A percentile compares a stretch with the other conserved stretches of the same genome.
Evolutionary conservation across 2,113 vertebrate species (phyloP).

Genomic region (Dendrocopos noguchii): DNA sequence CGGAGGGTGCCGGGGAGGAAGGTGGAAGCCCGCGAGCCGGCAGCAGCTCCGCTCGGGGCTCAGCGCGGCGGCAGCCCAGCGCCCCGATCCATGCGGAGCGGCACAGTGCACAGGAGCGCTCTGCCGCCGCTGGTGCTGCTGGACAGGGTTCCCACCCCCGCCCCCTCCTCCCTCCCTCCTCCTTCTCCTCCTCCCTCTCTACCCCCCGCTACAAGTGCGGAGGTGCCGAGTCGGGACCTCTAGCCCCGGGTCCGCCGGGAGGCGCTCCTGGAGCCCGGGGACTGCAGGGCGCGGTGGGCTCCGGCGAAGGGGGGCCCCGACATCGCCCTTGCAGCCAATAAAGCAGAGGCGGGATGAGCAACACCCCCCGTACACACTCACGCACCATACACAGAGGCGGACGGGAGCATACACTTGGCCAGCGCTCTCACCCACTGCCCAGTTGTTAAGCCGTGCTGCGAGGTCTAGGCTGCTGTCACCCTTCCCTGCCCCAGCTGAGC

Average conservation of each 20-base stretch:
- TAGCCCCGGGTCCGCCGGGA: constrained; percentile 17
- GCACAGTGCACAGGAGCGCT: neutral
- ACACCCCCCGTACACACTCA: neutral
- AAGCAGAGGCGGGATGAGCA: constrained; percentile 13
- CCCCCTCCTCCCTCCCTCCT: constrained; percentile 13
- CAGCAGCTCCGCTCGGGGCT: constrained; percentile 23
- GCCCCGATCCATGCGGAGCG: constrained; percentile 46
- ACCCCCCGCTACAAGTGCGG: constrained; percentile 8
- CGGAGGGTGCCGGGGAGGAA: neutral
- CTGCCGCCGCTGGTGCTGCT: constrained; percentile 7
- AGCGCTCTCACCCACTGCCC: neutral
- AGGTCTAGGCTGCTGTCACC: neutral
- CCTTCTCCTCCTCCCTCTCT: neutral
- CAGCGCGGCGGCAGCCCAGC: constrained; percentile 13
- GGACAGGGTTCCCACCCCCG: constrained; percentile 61
- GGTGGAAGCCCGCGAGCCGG: constrained; percentile 18
- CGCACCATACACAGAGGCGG: neutral
- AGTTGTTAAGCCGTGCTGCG: neutral
- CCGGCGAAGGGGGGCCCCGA: neutral
- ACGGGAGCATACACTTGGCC: neutral
- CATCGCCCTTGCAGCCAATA: constrained; percentile 37
- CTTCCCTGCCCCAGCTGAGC: neutral
- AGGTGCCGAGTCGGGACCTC: constrained; percentile 40
- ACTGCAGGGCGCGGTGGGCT: neutral
- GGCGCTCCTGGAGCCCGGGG: constrained; percentile 44